Base-by-base conservation (phyloP, 1,140 invertebrate genomes). In the Ruditapes philippinarum region DNA sequence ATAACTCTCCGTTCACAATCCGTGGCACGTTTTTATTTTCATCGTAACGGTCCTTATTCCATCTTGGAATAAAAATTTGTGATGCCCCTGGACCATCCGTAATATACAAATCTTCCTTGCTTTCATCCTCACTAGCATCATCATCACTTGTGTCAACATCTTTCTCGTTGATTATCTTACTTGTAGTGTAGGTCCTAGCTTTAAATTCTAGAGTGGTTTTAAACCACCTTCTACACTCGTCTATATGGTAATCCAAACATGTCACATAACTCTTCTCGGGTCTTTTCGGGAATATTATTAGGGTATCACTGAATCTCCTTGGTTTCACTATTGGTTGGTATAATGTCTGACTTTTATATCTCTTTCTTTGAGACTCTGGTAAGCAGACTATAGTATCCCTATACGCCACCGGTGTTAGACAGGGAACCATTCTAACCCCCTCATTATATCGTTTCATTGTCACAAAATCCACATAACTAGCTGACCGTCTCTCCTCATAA, bases 191-290 rank as follows among this genome's bases (percentile, higher is more conserved):
- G 17, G 90, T 91, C 81, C 74, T 89, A 40, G 93, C 91, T 68
- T 92, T 93, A 25, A 94, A 84, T 60, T 94, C 92, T 80, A 94
- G 22, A n/a, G 88, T 88, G 0, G 93, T 93, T 62, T 93, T 93
- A 86, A 93, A 94, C 92, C 92, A 93, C 19, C 90, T 74, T 25
- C 91, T 79, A 83, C 91, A 91, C 36, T 91, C 90, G 80, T 94
- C 92, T 22, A 91, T 89, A 89, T 93, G 91, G 49, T 90, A 88
- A 45, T 93, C 91, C 45, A 94, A n/a, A 49, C 82, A 91, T 11
- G 91, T 90, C 22, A 92, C 90, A 76, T 88, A 94, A 12, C 57
- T 76, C 33, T 90, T 81, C 40, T 90, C 42, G 28, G 84, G 84
- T 49, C 80, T 76, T 60, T 93, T 93, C 0, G 93, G 92, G 42